These are phyloP conservation scores for Pteromalus puparum DNA, from an alignment of 1,140 invertebrate species.

Conservation along the genomic window DNA sequence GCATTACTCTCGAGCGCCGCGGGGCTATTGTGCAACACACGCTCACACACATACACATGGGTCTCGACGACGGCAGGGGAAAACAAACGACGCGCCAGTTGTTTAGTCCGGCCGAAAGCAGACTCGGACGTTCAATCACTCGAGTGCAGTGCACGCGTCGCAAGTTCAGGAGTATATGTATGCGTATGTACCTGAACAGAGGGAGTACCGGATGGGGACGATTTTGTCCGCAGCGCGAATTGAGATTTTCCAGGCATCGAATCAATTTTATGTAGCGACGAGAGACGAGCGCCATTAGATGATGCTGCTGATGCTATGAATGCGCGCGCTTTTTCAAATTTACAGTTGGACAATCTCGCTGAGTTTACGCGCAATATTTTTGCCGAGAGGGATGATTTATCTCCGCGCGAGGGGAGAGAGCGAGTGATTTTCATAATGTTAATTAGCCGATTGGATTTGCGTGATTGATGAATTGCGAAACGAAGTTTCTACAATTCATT, in stretches of 20 bases:
- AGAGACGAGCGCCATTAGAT: no score
- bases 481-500: constrained; percentile 1
- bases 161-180: no score
- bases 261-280: no score
- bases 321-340: no score
- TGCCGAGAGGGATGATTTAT: not conserved
- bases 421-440: not conserved
- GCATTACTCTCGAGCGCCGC: constrained; percentile 28
- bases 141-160: not conserved
- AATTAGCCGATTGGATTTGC: not conserved
- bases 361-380: not conserved
- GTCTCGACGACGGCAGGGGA: not conserved
- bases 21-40: not conserved
- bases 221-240: constrained; percentile 11
- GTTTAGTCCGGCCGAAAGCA: constrained; percentile 9
- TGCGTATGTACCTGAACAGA: no score
- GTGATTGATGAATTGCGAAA: not conserved
- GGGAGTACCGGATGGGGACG: not conserved
- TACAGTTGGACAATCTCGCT: no score
- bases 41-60: no score
- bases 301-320: no score
- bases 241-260: not conserved
- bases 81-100: constrained; percentile 36
- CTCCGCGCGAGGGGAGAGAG: no score
- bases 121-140: constrained; percentile 42